Base-by-base conservation (phyloP, 2,113 vertebrate species). In the Cricetomys ansorgei region DNA sequence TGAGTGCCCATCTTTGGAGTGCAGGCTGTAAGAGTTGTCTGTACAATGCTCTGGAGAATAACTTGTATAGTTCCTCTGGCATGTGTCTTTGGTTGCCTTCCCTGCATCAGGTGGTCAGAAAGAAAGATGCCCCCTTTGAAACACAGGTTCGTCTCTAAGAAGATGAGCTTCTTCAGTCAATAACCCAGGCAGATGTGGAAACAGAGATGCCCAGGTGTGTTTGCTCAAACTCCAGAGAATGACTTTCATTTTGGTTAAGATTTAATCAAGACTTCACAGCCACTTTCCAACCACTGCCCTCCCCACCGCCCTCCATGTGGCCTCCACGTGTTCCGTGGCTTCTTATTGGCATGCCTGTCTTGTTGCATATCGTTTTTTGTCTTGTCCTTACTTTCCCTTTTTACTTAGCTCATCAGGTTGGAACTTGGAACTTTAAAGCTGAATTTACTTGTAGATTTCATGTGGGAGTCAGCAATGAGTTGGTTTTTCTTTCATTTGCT, bases 71-170 rank as follows among this genome's bases (percentile, higher is more conserved):
- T n/a, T n/a, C n/a, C n/a, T n/a, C n/a, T n/a, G n/a, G n/a, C n/a
- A n/a, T n/a, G n/a, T n/a, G n/a, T n/a, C n/a, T n/a, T n/a, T n/a
- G n/a, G n/a, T n/a, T n/a, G n/a, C n/a, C n/a, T n/a, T n/a, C n/a
- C n/a, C n/a, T n/a, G n/a, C n/a, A n/a, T n/a, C n/a, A n/a, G n/a
- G n/a, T n/a, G n/a, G n/a, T n/a, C n/a, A n/a, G n/a, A n/a, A n/a
- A n/a, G n/a, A n/a, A n/a, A n/a, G n/a, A n/a, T 13, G 97, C 98
- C 64, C 98, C 99, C 45, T 99, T 99, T 94, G 98, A 99, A 96
- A 98, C 99, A 76, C 99, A 99, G 93, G 98, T 98, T 96, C 99
- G 98, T 92, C 99, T 98, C 97, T 99, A 99, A 53, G 99, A 99
- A 96, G 99, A 99, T 80, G 99, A 99, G 98, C 97, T 99, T 92